Conservation (phyloP, 2,113 vertebrate genomes). For the Larimichthys polyactis region DNA sequence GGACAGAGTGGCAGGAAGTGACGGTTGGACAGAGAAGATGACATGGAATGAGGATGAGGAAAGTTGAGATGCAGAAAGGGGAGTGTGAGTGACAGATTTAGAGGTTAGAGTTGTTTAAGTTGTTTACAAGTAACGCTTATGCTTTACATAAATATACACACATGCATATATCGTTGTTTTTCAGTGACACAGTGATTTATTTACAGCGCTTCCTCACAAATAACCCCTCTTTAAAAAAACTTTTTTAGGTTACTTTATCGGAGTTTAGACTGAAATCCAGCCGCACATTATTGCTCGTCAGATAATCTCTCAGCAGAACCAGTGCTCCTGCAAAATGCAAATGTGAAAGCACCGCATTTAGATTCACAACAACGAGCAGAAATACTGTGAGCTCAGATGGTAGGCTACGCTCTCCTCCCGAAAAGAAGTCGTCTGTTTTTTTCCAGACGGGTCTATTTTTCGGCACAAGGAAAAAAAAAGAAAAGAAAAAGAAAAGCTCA, state of each 20-base stretch:
- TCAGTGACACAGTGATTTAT: conserved; percentile 19
- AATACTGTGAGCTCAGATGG: conserved; percentile 16
- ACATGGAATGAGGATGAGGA: conserved; percentile 19
- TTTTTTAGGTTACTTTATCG: conserved; percentile 4
- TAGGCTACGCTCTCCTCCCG: conserved; percentile 23
- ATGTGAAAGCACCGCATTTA: conserved; percentile 43
- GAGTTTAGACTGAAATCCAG: conserved; percentile 28
- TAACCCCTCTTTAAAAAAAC: conserved; percentile 32
- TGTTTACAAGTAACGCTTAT: conserved; percentile 21
- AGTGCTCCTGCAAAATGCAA: conserved; percentile 35
- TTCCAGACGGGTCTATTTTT: conserved; percentile 69
- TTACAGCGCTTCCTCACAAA: conserved; percentile 7
- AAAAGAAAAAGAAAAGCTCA: conserved; percentile 47
- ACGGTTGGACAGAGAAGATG: conserved; percentile 19
- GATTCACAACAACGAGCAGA: conserved; percentile 37
- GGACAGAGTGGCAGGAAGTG: conserved; percentile 31
- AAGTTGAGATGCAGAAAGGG: background rate
- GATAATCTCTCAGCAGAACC: conserved; percentile 38
- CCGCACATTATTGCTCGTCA: conserved; percentile 22
- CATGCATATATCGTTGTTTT: background rate
- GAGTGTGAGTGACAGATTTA: conserved; percentile 17
- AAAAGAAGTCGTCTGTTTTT: conserved; percentile 52
- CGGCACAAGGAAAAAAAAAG: background rate
- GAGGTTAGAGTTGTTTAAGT: conserved; percentile 25
- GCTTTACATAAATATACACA: conserved; percentile 19